phyloP scores from a whole-genome alignment of 1,140 invertebrate species.

The Drosophila ironensis region DNA sequence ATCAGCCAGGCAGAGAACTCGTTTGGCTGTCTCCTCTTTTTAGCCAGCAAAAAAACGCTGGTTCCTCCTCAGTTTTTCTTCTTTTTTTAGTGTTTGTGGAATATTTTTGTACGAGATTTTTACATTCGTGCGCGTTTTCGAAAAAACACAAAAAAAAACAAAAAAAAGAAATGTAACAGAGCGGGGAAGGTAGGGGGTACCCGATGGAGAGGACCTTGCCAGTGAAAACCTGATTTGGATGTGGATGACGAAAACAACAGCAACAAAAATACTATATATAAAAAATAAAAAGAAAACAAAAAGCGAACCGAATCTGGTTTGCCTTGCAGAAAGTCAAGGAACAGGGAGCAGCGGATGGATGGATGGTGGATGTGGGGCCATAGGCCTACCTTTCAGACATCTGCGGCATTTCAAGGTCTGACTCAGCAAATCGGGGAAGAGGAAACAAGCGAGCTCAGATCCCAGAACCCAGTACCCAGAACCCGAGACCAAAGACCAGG shows the following conservation, averaged over 20 bases:
- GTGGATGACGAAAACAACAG: slow-evolving; percentile 12
- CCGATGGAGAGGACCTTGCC: slow-evolving; percentile 65
- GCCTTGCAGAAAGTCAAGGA: slow-evolving; percentile 48
- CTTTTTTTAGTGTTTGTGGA: slow-evolving; percentile 18
- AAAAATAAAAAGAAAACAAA: background rate
- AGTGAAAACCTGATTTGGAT: slow-evolving; percentile 62
- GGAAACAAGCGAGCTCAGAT: slow-evolving; percentile 17
- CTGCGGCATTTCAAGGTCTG: slow-evolving; percentile 78
- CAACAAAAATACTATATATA: background rate
- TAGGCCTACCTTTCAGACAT: slow-evolving; percentile 62
- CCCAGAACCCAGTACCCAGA: background rate
- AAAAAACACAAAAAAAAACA: background rate
- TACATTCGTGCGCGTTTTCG: slow-evolving; percentile 55
- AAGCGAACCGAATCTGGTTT: slow-evolving; percentile 67
- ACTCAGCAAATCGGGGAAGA: slow-evolving; percentile 67
- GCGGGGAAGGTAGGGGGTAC: background rate
- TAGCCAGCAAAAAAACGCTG: too few species aligned
- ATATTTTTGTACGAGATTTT: slow-evolving; percentile 54
- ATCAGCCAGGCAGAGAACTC: slow-evolving; percentile 45
- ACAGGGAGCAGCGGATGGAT: background rate
- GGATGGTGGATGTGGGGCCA: background rate
- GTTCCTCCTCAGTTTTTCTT: too few species aligned
- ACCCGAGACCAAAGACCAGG: slow-evolving; percentile 9
- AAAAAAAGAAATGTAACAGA: background rate
- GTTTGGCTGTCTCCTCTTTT: slow-evolving; percentile 34